These are phyloP conservation scores for Pogonognathellus flavescens DNA, from an alignment of 1,140 invertebrate genomes.

Conservation along the genomic window DNA sequence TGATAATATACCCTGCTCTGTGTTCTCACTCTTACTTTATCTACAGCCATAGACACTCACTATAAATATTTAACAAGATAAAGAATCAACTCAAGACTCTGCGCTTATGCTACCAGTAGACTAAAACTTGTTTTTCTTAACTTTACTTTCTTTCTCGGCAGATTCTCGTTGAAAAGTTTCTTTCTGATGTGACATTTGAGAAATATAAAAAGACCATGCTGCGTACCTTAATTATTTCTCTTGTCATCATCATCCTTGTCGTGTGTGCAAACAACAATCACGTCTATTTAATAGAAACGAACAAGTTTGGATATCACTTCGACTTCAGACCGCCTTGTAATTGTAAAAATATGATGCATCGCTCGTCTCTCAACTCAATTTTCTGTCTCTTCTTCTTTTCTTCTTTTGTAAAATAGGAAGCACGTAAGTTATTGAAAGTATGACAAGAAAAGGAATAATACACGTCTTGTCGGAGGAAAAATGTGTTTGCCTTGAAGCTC, in stretches of 20 bases:
- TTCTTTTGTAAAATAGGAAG: too few relatives aligned
- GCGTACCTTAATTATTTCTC: constrained; percentile 28
- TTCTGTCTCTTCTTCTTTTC: too few relatives aligned
- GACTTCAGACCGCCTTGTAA: not conserved
- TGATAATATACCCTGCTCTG: not conserved
- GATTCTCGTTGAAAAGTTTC: constrained; percentile 5
- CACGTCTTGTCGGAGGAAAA: too few relatives aligned
- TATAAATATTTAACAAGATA: constrained; percentile 27
- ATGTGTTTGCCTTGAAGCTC: not conserved
- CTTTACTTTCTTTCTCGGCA: constrained; percentile 8
- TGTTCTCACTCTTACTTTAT: not conserved
- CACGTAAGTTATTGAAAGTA: too few relatives aligned
- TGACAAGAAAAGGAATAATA: too few relatives aligned
- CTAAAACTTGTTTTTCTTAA: constrained; percentile 23
- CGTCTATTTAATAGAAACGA: not conserved
- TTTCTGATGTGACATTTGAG: constrained; percentile 19
- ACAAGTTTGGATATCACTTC: constrained; percentile 14
- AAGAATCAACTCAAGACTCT: constrained; percentile 2
- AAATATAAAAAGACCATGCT: not conserved
- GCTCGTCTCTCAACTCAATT: too few relatives aligned
- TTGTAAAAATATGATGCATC: too few relatives aligned
- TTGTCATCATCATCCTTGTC: constrained; percentile 23
- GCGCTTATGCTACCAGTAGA: constrained; percentile 10
- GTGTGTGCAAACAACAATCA: constrained; percentile 19
- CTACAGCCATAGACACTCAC: not conserved